phyloP scores from a whole-genome alignment of 2,888 invertebrate species.

The Altica lythri region DNA sequence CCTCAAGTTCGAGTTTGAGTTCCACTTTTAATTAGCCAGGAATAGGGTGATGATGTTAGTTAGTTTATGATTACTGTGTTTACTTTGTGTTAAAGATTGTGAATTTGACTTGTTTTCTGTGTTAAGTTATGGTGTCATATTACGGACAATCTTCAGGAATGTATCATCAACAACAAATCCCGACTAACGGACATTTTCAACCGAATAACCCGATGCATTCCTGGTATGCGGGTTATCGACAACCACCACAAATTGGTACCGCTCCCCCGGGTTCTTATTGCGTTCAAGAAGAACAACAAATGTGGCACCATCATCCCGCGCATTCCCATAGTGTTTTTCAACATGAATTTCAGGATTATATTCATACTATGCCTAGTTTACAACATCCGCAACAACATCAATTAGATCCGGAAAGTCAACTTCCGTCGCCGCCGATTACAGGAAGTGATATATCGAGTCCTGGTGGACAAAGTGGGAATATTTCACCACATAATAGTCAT shows the following conservation, averaged over 20 bases:
- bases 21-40: constrained; percentile 19
- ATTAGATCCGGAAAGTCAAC: constrained; percentile 42
- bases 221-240: constrained; percentile 60
- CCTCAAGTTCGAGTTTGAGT: constrained; percentile 35
- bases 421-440: constrained; percentile 64
- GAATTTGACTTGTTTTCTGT: no score
- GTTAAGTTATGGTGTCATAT: constrained; percentile 77
- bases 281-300: constrained; percentile 57
- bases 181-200: constrained; percentile 62
- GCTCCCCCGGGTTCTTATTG: constrained; percentile 42
- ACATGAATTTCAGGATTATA: constrained; percentile 57
- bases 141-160: constrained; percentile 66
- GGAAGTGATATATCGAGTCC: constrained; percentile 68
- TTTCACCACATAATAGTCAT: constrained; percentile 50
- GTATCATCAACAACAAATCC: constrained; percentile 59
- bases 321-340: constrained; percentile 53
- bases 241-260: constrained; percentile 46
- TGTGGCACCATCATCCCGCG: constrained; percentile 54
- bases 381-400: constrained; percentile 60
- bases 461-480: constrained; percentile 54
- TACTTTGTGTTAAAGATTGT: no score
- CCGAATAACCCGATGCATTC: constrained; percentile 47
- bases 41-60: constrained; percentile 13
- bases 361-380: constrained; percentile 56
- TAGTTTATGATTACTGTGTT: constrained; percentile 5